phyloP scores from a whole-genome alignment of 2,888 invertebrate species.

The Tuta absoluta region DNA sequence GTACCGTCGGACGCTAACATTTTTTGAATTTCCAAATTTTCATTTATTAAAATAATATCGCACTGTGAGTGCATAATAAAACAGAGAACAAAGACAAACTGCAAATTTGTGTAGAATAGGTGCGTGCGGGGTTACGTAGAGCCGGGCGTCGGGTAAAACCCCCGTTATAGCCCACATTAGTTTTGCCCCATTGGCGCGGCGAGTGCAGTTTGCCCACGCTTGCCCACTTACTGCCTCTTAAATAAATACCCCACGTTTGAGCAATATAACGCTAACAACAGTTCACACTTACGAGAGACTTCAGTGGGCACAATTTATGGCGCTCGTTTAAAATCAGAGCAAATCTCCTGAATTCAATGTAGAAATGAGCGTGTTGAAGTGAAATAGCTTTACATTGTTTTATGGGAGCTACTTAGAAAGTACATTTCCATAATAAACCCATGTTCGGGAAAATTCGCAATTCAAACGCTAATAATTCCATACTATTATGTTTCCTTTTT shows the following conservation, averaged over 20 bases:
- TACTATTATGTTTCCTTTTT: too few species aligned
- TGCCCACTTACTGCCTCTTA: slow-evolving; percentile 65
- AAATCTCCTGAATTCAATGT: slow-evolving; percentile 18
- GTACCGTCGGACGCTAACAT: too few species aligned
- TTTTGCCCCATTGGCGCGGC: slow-evolving; percentile 69
- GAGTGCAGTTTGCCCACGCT: slow-evolving; percentile 59
- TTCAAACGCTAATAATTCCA: too few species aligned
- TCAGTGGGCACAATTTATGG: slow-evolving; percentile 57
- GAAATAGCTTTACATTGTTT: slow-evolving; percentile 3
- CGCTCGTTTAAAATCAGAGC: slow-evolving; percentile 59
- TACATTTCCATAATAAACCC: background rate
- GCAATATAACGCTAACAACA: slow-evolving; percentile 72
- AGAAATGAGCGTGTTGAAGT: slow-evolving; percentile 7
- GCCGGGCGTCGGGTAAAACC: background rate
- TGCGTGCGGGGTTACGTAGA: background rate
- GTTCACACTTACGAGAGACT: slow-evolving; percentile 69
- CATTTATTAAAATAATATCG: too few species aligned
- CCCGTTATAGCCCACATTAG: slow-evolving; percentile 51
- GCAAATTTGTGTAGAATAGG: slow-evolving; percentile 22
- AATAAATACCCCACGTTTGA: slow-evolving; percentile 78
- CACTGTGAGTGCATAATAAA: background rate
- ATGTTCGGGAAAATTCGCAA: background rate
- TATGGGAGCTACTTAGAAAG: background rate
- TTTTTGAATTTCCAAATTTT: too few species aligned
- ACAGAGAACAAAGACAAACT: background rate